Base-by-base conservation (phyloP, 2,797 vertebrate species). In the Morelia viridis region DNA sequence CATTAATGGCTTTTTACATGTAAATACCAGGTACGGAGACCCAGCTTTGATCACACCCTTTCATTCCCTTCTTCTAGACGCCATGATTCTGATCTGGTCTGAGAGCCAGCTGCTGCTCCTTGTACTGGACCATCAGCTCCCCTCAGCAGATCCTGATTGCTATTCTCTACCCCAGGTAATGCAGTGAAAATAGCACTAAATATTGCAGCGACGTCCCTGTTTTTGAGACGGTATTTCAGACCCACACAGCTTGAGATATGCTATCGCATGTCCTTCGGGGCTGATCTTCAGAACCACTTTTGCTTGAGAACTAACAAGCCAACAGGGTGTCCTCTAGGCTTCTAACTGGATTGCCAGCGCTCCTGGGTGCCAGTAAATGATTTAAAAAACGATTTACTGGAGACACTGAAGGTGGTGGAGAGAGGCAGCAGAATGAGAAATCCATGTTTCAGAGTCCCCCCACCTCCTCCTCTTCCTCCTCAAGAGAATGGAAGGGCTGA, bases 271-370 rank as follows among this genome's bases (percentile, higher is more conserved):
- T 89, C 90, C 65, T 94, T 92, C 94, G 91, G 89, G 56, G 94
- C 94, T 95, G 95, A 90, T 88, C 94, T 87, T 94, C 94, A 95
- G 35, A 94, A 93, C 92, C 95, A 94, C 91, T 95, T 91, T 92
- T 90, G 94, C 91, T 89, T 89, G 12, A 90, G 89, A 11, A 60
- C 35, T 19, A 93, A 65, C 31, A 84, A 93, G 26, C 28, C 64
- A 46, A 80, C 26, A 91, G 28, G 4, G 19, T 24, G n/a, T 89
- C 93, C 88, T 28, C 28, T 90, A 71, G n/a, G 12, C 41, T 8
- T 58, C 88, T 91, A 90, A 89, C 65, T 92, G 86, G n/a, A 35
- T 85, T 83, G 84, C 93, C 94, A 92, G 91, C 46, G 61, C n/a
- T 64, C 94, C 65, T 60, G 9, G 56, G 35, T 92, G 90, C 50